Conservation (phyloP, 2,888 invertebrate genomes). For the Seira ritae region DNA sequence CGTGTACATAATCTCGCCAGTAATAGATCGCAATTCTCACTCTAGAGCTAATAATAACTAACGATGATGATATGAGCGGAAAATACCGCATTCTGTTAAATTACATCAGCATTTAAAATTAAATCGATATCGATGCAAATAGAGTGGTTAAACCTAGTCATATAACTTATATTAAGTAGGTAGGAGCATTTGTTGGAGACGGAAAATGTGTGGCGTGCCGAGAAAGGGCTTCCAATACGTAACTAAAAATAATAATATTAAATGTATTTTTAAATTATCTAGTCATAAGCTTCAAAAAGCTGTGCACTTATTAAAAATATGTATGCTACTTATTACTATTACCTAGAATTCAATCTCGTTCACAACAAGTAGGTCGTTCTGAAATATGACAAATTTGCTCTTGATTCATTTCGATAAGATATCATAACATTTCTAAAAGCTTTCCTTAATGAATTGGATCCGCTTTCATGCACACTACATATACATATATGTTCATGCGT, state of each 20-base stretch:
- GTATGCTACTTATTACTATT: too few relatives aligned
- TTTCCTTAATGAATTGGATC: too few relatives aligned
- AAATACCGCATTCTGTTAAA: not conserved
- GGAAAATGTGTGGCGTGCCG: not conserved
- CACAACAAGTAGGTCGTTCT: conserved; percentile 58
- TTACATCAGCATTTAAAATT: conserved; percentile 33
- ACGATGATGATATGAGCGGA: not conserved
- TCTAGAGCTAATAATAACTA: conserved; percentile 27
- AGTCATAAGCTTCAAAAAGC: too few relatives aligned
- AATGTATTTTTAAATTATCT: too few relatives aligned
- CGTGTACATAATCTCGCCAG: conserved; percentile 30
- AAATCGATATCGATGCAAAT: not conserved
- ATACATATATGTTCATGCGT: too few relatives aligned
- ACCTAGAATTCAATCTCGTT: not conserved
- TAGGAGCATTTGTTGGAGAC: too few relatives aligned
- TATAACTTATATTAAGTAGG: too few relatives aligned
- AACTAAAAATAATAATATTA: too few relatives aligned
- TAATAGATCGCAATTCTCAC: too few relatives aligned
- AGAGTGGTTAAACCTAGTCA: too few relatives aligned
- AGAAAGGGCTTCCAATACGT: not conserved
- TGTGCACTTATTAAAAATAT: too few relatives aligned
- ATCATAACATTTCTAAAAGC: conserved; percentile 42
- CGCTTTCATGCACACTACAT: too few relatives aligned
- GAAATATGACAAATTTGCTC: conserved; percentile 39
- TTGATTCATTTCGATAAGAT: conserved; percentile 31